Conservation (phyloP, 2,888 invertebrate species). For the Erannis defoliaria region DNA sequence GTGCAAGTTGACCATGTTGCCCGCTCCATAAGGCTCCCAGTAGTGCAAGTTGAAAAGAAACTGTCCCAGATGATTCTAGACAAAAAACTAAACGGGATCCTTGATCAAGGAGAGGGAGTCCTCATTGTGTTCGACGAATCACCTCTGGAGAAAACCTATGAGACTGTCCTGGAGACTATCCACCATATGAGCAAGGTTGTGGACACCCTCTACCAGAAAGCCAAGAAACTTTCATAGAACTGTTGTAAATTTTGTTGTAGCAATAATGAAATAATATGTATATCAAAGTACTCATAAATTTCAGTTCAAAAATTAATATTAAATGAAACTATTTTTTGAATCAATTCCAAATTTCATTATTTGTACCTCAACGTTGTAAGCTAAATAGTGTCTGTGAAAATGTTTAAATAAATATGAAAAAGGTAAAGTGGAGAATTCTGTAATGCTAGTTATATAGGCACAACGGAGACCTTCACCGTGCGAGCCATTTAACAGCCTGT, state of each 20-base stretch:
- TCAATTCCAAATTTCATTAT: slow-evolving; percentile 69
- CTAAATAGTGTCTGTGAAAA: slow-evolving; percentile 58
- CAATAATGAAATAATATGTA: slow-evolving; percentile 78
- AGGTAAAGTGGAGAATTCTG: slow-evolving; percentile 59
- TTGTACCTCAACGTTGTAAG: slow-evolving; percentile 64
- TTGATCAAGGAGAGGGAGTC: slow-evolving; percentile 99
- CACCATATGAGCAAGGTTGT: slow-evolving; percentile 99
- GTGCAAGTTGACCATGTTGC: slow-evolving; percentile 98
- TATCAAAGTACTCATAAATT: slow-evolving; percentile 80
- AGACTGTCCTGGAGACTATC: slow-evolving; percentile 98
- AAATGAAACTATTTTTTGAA: slow-evolving; percentile 79
- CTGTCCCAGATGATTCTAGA: slow-evolving; percentile 99
- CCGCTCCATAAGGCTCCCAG: slow-evolving; percentile 95
- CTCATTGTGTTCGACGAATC: slow-evolving; percentile 99
- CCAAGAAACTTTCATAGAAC: slow-evolving; percentile 97
- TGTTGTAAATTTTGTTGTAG: slow-evolving; percentile 79
- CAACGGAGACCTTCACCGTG: slow-evolving; percentile 34
- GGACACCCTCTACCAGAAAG: slow-evolving; percentile 99
- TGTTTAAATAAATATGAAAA: slow-evolving; percentile 54
- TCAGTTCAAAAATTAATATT: slow-evolving; percentile 71
- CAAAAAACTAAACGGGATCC: slow-evolving; percentile 98
- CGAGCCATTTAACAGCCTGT: slow-evolving; percentile 43
- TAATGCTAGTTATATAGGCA: slow-evolving; percentile 43
- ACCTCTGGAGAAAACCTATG: slow-evolving; percentile 98
- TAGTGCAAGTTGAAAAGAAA: slow-evolving; percentile 98